phyloP scores from a whole-genome alignment of 37 sponge, comb jelly and placozoan genomes.

The Geodia barretti region DNA sequence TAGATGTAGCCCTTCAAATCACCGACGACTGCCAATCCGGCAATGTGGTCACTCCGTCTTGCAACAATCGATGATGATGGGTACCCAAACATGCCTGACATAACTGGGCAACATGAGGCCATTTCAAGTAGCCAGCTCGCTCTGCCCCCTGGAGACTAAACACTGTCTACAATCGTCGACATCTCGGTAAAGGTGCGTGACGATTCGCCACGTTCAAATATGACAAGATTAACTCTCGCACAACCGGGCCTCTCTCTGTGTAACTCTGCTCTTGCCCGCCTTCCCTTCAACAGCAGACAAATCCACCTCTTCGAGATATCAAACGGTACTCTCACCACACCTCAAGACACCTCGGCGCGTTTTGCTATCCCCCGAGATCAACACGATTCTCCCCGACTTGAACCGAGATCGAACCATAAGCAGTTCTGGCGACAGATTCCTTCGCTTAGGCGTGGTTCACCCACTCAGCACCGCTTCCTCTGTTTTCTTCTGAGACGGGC shows the following conservation, averaged over 20 bases:
- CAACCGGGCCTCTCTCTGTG: constrained; percentile 82
- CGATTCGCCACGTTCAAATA: constrained; percentile 41
- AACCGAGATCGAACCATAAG: too few species aligned
- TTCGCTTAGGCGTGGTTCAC: constrained; percentile 64
- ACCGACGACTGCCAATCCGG: constrained; percentile 56
- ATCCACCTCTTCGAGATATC: constrained; percentile 76
- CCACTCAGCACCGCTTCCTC: constrained; percentile 78
- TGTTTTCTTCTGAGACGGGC: constrained; percentile 65
- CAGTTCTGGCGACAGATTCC: too few species aligned
- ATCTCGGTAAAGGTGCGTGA: constrained; percentile 40
- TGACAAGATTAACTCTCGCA: constrained; percentile 83
- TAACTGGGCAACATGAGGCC: constrained; percentile 67
- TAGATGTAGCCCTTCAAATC: constrained; percentile 83
- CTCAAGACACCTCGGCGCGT: too few species aligned
- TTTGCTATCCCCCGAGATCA: constrained; percentile 78
- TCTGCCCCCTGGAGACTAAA: constrained; percentile 64
- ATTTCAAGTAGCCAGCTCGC: constrained; percentile 44
- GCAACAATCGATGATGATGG: constrained; percentile 43
- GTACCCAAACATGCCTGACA: constrained; percentile 54
- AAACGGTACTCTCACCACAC: constrained; percentile 61
- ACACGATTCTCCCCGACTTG: too few species aligned
- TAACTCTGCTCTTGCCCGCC: constrained; percentile 64
- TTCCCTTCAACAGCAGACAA: constrained; percentile 81
- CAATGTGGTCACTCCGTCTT: constrained; percentile 70
- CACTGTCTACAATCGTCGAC: constrained; percentile 60